Evolutionary conservation across 2,797 vertebrate genomes (phyloP).

Genomic region (Mus spretus): DNA sequence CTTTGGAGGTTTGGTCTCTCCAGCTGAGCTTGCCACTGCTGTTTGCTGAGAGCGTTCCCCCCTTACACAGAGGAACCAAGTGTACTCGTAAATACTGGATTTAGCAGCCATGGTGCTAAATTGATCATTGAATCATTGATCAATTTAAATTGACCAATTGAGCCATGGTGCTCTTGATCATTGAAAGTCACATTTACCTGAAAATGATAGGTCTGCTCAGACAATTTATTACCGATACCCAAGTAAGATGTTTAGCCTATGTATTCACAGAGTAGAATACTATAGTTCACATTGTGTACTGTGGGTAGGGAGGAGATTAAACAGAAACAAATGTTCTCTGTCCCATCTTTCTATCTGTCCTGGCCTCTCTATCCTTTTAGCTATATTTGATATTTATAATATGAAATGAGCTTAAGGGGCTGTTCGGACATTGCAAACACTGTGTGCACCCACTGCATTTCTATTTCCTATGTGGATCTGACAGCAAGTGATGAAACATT

Average conservation of each 20-base stretch:
- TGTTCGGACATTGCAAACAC: neutral
- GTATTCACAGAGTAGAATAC: neutral
- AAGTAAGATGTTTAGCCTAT: neutral
- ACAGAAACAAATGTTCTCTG: conserved; percentile 2
- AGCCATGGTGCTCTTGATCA: neutral
- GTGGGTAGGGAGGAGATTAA: neutral
- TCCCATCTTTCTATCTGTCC: neutral
- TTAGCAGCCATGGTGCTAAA: neutral
- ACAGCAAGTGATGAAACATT: neutral
- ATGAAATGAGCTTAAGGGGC: neutral
- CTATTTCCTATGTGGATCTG: neutral
- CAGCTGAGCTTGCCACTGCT: conserved; percentile 31
- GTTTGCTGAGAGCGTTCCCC: conserved; percentile 3
- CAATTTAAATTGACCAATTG: too few species aligned
- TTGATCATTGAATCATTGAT: too few species aligned
- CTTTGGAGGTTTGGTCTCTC: conserved; percentile 61
- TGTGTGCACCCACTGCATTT: neutral
- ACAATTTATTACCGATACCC: neutral
- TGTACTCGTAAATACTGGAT: conserved; percentile 57
- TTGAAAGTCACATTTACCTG: conserved; percentile 27
- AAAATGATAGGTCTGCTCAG: neutral
- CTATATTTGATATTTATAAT: neutral
- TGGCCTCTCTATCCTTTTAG: neutral
- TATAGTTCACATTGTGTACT: conserved; percentile 8
- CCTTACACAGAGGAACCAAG: conserved; percentile 47